Evolutionary conservation across 2,888 invertebrate species (phyloP).

Genomic region (Caenorhabditis sulstoni): DNA sequence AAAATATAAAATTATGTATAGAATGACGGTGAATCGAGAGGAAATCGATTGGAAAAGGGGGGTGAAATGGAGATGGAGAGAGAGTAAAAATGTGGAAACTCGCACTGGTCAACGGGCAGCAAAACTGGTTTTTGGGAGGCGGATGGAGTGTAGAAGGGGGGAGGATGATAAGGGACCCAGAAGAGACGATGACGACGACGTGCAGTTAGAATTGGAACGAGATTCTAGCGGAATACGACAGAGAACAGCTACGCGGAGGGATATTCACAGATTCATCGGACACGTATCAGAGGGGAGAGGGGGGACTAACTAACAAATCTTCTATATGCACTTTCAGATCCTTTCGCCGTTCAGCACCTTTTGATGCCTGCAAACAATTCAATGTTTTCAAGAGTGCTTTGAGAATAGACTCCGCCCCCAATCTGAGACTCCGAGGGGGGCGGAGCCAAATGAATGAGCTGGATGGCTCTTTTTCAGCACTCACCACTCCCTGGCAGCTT

Average conservation of each 20-base stretch:
- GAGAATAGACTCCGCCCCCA: too few relatives aligned
- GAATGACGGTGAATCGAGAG: background rate
- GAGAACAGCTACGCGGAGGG: too few relatives aligned
- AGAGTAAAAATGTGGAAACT: background rate
- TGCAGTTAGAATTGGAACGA: too few relatives aligned
- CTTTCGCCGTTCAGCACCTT: slow-evolving; percentile 37
- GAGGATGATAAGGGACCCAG: background rate
- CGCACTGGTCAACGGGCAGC: too few relatives aligned
- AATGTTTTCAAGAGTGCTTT: too few relatives aligned
- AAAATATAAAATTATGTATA: background rate
- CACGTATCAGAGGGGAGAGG: too few relatives aligned
- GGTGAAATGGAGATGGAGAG: slow-evolving; percentile 2
- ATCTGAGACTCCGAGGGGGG: too few relatives aligned
- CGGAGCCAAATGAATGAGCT: too few relatives aligned
- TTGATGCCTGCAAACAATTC: slow-evolving; percentile 28
- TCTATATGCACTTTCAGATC: background rate
- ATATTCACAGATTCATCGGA: background rate
- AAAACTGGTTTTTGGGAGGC: too few relatives aligned
- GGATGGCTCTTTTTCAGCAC: background rate
- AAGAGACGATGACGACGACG: background rate
- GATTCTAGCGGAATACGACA: background rate
- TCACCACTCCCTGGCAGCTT: slow-evolving; percentile 57
- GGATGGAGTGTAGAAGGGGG: too few relatives aligned
- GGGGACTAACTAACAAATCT: background rate
- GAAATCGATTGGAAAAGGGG: background rate